phyloP scores from a whole-genome alignment of 2,797 vertebrate species.

The Helostoma temminkii region DNA sequence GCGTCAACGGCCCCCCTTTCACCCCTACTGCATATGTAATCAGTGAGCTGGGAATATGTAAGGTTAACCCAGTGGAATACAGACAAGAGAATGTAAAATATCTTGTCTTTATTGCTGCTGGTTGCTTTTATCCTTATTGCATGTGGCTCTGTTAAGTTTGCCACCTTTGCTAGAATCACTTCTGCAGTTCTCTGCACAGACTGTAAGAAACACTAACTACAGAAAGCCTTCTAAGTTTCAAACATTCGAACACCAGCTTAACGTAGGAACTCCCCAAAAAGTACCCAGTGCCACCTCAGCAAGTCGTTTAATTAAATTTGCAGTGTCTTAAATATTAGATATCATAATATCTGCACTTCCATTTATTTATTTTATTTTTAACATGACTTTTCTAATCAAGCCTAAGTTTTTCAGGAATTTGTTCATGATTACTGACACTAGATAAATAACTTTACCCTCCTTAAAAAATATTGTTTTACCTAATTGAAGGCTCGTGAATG shows the following conservation, averaged over 20 bases:
- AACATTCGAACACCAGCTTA: neutral
- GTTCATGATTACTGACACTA: neutral
- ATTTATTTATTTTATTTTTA: neutral
- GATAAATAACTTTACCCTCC: neutral
- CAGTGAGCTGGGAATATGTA: constrained; percentile 66
- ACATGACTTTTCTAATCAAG: neutral
- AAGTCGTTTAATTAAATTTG: constrained; percentile 1
- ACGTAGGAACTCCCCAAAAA: constrained; percentile 21
- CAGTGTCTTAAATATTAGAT: constrained; percentile 9
- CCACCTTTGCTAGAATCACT: constrained; percentile 24
- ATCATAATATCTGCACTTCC: neutral
- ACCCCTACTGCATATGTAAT: constrained; percentile 75
- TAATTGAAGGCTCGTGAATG: neutral
- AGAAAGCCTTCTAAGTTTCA: neutral
- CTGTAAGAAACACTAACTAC: neutral
- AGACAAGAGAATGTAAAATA: constrained; percentile 57
- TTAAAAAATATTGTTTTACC: constrained; percentile 1
- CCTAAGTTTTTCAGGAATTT: neutral
- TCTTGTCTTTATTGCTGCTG: constrained; percentile 39
- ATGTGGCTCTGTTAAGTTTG: constrained; percentile 31
- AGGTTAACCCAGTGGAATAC: constrained; percentile 61
- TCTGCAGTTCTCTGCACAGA: constrained; percentile 3
- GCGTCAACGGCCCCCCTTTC: constrained; percentile 59
- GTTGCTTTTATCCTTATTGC: constrained; percentile 44
- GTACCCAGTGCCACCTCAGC: neutral